Base-by-base conservation (phyloP, 2,797 vertebrate genomes). In the Chlorospingus flavigularis region DNA sequence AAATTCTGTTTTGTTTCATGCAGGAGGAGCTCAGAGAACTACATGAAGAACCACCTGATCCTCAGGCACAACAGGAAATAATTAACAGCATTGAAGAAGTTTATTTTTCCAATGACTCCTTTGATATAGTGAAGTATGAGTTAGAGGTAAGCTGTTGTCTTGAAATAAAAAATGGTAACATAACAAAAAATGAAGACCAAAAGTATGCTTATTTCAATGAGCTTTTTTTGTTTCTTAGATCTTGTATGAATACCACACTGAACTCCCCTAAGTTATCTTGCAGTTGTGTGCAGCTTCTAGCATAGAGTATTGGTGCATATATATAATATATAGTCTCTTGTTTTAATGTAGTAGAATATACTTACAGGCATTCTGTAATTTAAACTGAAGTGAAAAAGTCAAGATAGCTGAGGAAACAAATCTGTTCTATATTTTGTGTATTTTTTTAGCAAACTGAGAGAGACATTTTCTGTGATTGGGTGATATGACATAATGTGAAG, bases 81-180 rank as follows among this genome's bases (percentile, higher is more conserved):
- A 99, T 99, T 86, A 98, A 99, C 96, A 99, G 99, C 97, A 99
- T 99, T 57, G 99, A 99, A 97, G 98, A 99, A 97, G 98, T 99
- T 77, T 99, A 99, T 98, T 99, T 99, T 98, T 99, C 99, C 55
- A 98, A 71, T 51, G 99, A 99, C 97, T 99, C 99, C 78, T 99
- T 99, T 94, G 99, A 99, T 98, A 98, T 99, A 98, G 99, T 99
- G 95, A 98, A 98, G 93, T 98, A 99, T 68, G 99, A 99, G 71
- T 98, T 99, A 91, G 99, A 99, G 99, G 99, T 99, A 98, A 98
- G 98, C 50, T 95, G 18, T 42, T 26, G 7, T 68, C 18, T 45
- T 87, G 80, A 70, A 86, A 72, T 7, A 60, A 54, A 62, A 76
- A 19, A 21, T 15, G 53, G 18, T 58, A n/a, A 17, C 17, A 2